A percentile compares a stretch with the other conserved stretches of the same genome.
Evolutionary conservation across 2,797 vertebrate genomes (phyloP).

Genomic region (Sebastes umbrosus): DNA sequence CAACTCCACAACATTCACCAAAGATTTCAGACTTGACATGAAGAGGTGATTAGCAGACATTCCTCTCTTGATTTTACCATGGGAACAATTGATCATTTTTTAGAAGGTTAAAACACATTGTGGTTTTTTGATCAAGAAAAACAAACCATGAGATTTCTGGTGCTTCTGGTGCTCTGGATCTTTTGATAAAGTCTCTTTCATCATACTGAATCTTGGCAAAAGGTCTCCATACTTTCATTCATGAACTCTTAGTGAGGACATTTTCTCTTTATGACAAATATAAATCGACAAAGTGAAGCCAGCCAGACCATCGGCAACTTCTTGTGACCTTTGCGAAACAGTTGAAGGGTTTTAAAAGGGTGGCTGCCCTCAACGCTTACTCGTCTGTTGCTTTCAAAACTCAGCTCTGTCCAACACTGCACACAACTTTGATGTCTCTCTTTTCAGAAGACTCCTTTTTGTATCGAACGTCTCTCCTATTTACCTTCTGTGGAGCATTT

Average conservation of each 20-base stretch:
- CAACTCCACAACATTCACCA: background rate
- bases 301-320: background rate
- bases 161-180: background rate
- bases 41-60: background rate
- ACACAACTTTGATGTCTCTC: conserved; percentile 23
- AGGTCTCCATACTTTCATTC: conserved; percentile 16
- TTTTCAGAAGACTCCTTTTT: conserved; percentile 10
- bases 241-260: background rate
- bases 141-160: background rate
- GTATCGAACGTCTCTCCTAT: conserved; percentile 6
- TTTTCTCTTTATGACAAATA: background rate
- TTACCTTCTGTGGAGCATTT: conserved; percentile 15
- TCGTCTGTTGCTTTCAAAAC: conserved; percentile 35
- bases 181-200: background rate
- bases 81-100: background rate
- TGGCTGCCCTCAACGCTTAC: conserved; percentile 2
- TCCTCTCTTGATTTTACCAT: background rate
- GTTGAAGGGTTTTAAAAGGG: conserved; percentile 33
- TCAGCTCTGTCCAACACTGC: background rate
- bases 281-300: conserved; percentile 6
- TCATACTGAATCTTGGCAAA: background rate
- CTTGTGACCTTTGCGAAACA: conserved; percentile 44
- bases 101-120: background rate
- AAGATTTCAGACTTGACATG: background rate
- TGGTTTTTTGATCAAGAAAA: background rate